A percentile compares a stretch with the other conserved stretches of the same genome.
Evolutionary conservation across 2,113 vertebrate genomes (phyloP).

Genomic region (Ramphastos sulfuratus): DNA sequence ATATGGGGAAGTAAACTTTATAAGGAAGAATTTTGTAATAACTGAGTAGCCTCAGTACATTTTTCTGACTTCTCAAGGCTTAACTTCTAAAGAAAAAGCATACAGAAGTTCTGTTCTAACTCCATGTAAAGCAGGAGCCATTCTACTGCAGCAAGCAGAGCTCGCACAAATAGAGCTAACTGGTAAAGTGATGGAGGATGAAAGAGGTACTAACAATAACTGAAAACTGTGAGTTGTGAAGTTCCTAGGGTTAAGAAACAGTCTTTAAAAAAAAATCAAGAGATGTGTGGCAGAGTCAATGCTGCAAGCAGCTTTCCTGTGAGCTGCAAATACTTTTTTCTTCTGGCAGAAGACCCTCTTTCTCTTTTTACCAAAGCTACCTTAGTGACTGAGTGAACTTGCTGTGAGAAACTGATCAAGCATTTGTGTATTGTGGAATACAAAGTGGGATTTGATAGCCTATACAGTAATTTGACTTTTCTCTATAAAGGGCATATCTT

Average conservation of each 20-base stretch:
- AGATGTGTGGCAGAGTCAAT: not conserved
- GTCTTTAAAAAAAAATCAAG: not conserved
- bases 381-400: not conserved
- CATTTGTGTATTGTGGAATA: not conserved
- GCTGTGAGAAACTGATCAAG: not conserved
- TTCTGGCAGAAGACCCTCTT: not conserved
- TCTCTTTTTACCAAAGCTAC: not conserved
- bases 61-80: not conserved
- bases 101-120: not conserved
- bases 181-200: not conserved
- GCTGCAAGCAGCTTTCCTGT: not conserved
- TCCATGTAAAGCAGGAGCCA: not conserved
- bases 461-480: not conserved
- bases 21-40: not conserved
- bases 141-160: not conserved
- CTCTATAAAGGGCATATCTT: not conserved
- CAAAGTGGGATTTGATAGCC: not conserved
- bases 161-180: not conserved
- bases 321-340: not conserved
- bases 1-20: not conserved
- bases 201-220: not conserved
- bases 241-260: not conserved
- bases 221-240: not conserved
- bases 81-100: not conserved
- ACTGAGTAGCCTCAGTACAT: not conserved